These are phyloP conservation scores for Monochamus saltuarius DNA, from an alignment of 1,140 invertebrate genomes.

Conservation along the genomic window DNA sequence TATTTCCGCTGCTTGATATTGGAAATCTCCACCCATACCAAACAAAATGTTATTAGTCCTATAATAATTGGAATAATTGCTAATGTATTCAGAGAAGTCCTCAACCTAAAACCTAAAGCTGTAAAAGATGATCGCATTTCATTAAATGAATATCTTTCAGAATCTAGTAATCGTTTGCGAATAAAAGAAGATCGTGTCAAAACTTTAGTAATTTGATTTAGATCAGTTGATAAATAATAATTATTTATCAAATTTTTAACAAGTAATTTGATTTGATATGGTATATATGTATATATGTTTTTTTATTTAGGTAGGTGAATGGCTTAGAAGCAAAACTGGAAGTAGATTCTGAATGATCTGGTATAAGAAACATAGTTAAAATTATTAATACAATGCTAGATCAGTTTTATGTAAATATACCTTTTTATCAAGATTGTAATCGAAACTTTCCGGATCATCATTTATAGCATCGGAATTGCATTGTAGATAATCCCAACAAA, in stretches of 20 bases:
- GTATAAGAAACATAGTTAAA: background rate
- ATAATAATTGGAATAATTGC: constrained; percentile 26
- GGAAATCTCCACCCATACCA: constrained; percentile 46
- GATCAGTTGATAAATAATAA: too few species aligned
- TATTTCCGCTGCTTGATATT: constrained; percentile 58
- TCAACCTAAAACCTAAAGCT: constrained; percentile 30
- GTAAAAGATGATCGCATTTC: background rate
- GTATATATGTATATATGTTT: too few species aligned
- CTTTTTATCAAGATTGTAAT: constrained; percentile 68
- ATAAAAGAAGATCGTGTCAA: background rate
- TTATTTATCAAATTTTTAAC: too few species aligned
- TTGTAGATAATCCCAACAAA: constrained; percentile 79
- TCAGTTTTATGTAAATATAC: constrained; percentile 51
- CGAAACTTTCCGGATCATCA: constrained; percentile 66
- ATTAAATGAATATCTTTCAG: background rate
- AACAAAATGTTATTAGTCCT: constrained; percentile 39
- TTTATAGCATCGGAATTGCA: constrained; percentile 81
- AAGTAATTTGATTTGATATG: too few species aligned
- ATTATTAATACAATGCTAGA: background rate
- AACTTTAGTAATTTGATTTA: too few species aligned
- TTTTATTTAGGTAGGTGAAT: too few species aligned
- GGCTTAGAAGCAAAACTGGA: too few species aligned
- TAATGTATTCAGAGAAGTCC: constrained; percentile 32
- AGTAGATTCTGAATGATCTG: background rate
- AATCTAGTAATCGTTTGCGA: background rate